These are phyloP conservation scores for Pipistrellus pipistrellus DNA, from an alignment of 2,797 vertebrate genomes.

Conservation along the genomic window DNA sequence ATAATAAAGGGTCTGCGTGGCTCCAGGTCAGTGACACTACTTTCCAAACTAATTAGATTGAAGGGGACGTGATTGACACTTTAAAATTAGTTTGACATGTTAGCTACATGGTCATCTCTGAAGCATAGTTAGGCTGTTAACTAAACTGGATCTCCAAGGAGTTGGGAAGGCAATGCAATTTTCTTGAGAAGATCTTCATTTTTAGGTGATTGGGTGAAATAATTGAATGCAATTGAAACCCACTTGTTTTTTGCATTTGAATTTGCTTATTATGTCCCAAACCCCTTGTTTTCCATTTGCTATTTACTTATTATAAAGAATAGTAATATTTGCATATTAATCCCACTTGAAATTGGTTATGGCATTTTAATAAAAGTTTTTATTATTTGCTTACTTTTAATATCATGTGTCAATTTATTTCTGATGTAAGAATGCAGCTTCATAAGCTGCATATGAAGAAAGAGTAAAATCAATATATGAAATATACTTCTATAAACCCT, in stretches of 20 bases:
- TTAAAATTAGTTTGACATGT: slow-evolving; percentile 86
- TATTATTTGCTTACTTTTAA: slow-evolving; percentile 44
- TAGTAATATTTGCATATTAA: not conserved
- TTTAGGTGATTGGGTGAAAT: slow-evolving; percentile 77
- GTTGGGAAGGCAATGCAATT: slow-evolving; percentile 82
- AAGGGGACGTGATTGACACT: slow-evolving; percentile 84
- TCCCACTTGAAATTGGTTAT: slow-evolving; percentile 47
- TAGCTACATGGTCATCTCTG: slow-evolving; percentile 82
- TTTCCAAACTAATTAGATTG: slow-evolving; percentile 86
- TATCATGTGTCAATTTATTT: slow-evolving; percentile 54
- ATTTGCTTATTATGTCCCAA: slow-evolving; percentile 60
- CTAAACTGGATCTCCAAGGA: slow-evolving; percentile 83
- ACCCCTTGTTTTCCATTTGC: slow-evolving; percentile 56
- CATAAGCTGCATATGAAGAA: not conserved
- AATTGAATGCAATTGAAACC: slow-evolving; percentile 76
- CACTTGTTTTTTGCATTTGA: slow-evolving; percentile 79
- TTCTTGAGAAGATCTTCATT: slow-evolving; percentile 81
- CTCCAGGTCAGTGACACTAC: slow-evolving; percentile 85
- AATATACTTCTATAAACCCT: not conserved
- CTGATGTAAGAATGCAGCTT: slow-evolving; percentile 25
- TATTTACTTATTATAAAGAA: slow-evolving; percentile 69
- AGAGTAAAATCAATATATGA: not conserved
- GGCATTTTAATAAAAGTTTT: slow-evolving; percentile 6
- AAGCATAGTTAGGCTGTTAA: slow-evolving; percentile 82
- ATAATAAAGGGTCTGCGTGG: slow-evolving; percentile 82